Evolutionary conservation across 1,140 invertebrate genomes (phyloP), one percentile per base, ranked within the genome.

Genomic region (Brachionus asplanchnoidis): DNA sequence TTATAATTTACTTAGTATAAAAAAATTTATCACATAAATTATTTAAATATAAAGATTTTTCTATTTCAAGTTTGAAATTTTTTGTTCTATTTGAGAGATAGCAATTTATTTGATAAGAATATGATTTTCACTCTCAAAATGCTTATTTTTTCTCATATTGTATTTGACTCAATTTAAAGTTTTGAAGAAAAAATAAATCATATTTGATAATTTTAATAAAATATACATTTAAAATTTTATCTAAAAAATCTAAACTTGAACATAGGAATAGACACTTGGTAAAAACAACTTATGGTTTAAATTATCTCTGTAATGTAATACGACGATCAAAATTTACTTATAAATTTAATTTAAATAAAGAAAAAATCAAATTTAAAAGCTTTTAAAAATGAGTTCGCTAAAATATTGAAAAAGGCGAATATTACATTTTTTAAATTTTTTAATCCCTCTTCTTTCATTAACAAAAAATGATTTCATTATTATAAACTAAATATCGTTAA

Each of bases 351-450:
- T 20, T 60, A 20, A 60, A 60, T 23, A 60, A 14, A 26, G 53
- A 60, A 26, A 60, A 23, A 60, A 26, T 23, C 14, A 53, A n/a
- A 53, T 53, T 14, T 2, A 14, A 60, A 60, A 60, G 14, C 12
- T 20, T 60, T 9, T 9, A 70, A 70, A 70, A 70, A 87, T 86
- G 85, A 66, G 75, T 23, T 20, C 17, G 7, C 23, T 20, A 8
- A 50, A 78, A 20, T 23, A 65, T 20, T n/a, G n/a, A n/a, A n/a
- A n/a, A n/a, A n/a, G n/a, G n/a, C n/a, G n/a, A n/a, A n/a, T n/a
- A n/a, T n/a, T n/a, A n/a, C n/a, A n/a, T n/a, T n/a, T n/a, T n/a
- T n/a, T n/a, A n/a, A n/a, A n/a, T n/a, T n/a, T n/a, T n/a, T n/a
- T n/a, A n/a, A n/a, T 28, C 26, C 26, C 1, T 28, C 26, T 2